These are phyloP conservation scores for Eurypyga helias DNA, from an alignment of 2,113 vertebrate species.

Conservation along the genomic window DNA sequence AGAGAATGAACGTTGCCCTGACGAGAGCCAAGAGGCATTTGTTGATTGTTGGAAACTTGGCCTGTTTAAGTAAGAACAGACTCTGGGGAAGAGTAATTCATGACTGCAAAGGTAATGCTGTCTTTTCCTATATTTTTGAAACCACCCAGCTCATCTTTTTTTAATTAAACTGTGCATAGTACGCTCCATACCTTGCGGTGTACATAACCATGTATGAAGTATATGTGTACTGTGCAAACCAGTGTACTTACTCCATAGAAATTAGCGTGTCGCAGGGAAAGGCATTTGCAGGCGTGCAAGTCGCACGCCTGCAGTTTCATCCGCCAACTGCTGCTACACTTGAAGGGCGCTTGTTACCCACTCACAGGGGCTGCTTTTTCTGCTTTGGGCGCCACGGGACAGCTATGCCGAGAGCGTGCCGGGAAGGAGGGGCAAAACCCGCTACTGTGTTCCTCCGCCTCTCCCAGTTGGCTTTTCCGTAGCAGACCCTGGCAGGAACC, in stretches of 20 bases:
- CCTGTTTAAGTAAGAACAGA: conserved; percentile 75
- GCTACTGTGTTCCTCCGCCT: background rate
- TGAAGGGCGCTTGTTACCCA: background rate
- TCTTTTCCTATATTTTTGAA: background rate
- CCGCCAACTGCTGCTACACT: background rate
- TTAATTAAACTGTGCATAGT: background rate
- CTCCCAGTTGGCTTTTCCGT: background rate
- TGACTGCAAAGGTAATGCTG: conserved; percentile 78
- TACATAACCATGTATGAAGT: too few species aligned
- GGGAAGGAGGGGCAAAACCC: background rate
- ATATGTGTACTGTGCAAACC: background rate
- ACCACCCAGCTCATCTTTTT: background rate
- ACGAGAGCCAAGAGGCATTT: conserved; percentile 81
- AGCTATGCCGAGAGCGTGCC: background rate
- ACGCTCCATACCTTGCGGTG: fast-evolving
- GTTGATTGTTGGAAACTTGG: conserved; percentile 76
- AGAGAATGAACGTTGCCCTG: conserved; percentile 79
- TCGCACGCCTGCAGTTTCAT: background rate
- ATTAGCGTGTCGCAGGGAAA: background rate
- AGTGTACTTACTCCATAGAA: background rate
- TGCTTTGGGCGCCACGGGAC: background rate
- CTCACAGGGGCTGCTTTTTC: background rate
- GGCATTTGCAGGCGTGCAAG: background rate
- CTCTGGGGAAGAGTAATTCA: conserved; percentile 79
- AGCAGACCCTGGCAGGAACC: background rate